Conservation (phyloP, 2,888 invertebrate genomes). For the Apamea sordens region DNA sequence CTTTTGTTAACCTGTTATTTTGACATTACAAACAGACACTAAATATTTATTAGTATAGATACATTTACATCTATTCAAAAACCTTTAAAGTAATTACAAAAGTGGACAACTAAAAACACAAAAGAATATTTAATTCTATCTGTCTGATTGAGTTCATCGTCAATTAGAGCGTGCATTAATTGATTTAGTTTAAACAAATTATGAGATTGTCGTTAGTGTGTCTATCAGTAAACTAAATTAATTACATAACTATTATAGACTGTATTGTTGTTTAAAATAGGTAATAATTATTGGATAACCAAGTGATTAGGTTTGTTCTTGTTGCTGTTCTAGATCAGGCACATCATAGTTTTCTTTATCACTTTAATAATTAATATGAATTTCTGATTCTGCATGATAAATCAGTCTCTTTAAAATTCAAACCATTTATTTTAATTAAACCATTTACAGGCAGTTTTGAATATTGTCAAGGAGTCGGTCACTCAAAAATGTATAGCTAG, state of each 20-base stretch:
- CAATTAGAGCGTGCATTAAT: constrained; percentile 17
- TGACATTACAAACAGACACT: too few species aligned
- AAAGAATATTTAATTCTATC: not conserved
- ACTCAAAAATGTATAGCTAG: too few species aligned
- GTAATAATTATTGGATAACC: constrained; percentile 6
- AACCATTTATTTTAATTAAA: too few species aligned
- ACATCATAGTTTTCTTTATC: not conserved
- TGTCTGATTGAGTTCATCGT: not conserved
- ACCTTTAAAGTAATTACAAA: not conserved
- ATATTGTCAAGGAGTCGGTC: too few species aligned
- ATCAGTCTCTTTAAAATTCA: too few species aligned
- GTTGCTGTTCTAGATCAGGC: not conserved
- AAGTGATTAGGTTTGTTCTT: not conserved
- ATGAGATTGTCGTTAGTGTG: not conserved
- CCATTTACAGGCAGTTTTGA: too few species aligned
- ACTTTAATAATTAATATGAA: too few species aligned
- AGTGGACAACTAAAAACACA: not conserved
- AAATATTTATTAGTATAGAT: too few species aligned
- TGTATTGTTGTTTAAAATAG: not conserved
- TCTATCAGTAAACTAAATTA: constrained; percentile 10
- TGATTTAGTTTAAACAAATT: constrained; percentile 6
- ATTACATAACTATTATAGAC: constrained; percentile 7
- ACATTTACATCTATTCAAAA: not conserved
- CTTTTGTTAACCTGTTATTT: too few species aligned
- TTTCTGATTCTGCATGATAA: not conserved